Evolutionary conservation across 2,888 invertebrate species (phyloP).

Genomic region (Drosophila emarginata): DNA sequence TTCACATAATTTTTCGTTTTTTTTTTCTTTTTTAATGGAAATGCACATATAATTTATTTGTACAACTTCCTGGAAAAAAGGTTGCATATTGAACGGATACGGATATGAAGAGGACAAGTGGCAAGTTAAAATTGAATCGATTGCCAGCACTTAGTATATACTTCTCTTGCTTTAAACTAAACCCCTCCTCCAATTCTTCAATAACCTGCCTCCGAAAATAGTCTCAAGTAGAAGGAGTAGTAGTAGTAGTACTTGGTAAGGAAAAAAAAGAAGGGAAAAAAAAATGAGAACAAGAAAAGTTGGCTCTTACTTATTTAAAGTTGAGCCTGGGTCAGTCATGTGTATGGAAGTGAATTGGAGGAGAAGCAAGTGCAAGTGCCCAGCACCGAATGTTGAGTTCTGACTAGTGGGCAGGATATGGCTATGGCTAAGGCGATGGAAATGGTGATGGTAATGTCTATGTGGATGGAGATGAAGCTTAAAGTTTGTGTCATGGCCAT

Average conservation of each 20-base stretch:
- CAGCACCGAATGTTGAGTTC: conserved; percentile 28
- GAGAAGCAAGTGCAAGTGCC: conserved; percentile 20
- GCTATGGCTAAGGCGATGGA: conserved; percentile 12
- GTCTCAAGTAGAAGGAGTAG: conserved; percentile 26
- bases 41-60: conserved; percentile 40
- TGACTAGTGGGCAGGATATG: neutral
- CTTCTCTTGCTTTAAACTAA: conserved; percentile 58
- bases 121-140: conserved; percentile 52
- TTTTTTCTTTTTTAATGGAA: conserved; percentile 52
- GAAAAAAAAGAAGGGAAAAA: neutral
- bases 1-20: neutral
- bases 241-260: conserved; percentile 47
- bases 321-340: conserved; percentile 71
- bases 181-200: conserved; percentile 58
- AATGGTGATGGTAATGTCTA: too few species aligned
- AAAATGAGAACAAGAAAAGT: neutral
- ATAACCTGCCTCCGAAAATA: conserved; percentile 54
- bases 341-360: conserved; percentile 62
- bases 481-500: conserved; percentile 47
- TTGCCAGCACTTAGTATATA: conserved; percentile 68
- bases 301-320: conserved; percentile 69
- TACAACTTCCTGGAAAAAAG: conserved; percentile 54
- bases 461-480: conserved; percentile 13
- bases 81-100: conserved; percentile 54
- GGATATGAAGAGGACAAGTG: conserved; percentile 53